Evolutionary conservation across 2,113 vertebrate genomes (phyloP), one percentile per base, ranked within the genome.

Genomic region (Taurulus bubalis): DNA sequence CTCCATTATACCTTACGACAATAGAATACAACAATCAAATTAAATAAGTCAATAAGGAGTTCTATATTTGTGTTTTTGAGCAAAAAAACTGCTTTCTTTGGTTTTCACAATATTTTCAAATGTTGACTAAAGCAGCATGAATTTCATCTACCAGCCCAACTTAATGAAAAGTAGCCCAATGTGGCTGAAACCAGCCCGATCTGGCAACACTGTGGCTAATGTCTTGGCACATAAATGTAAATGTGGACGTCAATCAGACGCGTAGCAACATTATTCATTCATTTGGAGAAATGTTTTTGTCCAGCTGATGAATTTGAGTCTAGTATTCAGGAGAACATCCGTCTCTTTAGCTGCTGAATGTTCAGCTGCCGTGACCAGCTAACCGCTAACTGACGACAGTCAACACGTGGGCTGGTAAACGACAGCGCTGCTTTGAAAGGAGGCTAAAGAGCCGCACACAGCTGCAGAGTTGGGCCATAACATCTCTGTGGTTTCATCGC

Each of bases 401-500:
- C n/a, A 4, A 36, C 34, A 34, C 1, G 24, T 49, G 12, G 8
- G 55, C 28, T 69, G 34, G 20, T 14, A 26, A 87, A 84, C 85
- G 68, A 58, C 77, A 77, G 8, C 5, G 9, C 20, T 11, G n/a
- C 11, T 51, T 24, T 49, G 18, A 66, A 64, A 32, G 59, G 55
- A 71, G 56, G 72, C 75, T 68, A 55, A 62, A 4, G 71, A 11
- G 47, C 0, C 40, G 73, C 7, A 32, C 12, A 18, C 56, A 89
- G 30, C 51, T 83, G 75, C 70, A 74, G 24, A 59, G n/a, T 8
- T 6, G 12, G 5, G 3, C 8, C 16, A 69, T 8, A 14, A 38
- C 6, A 2, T n/a, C 40, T 56, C 62, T 73, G 85, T 62, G 80
- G 85, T 89, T 88, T 79, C 53, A 36, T 38, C 30, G 22, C 42